A percentile compares a stretch with the other conserved stretches of the same genome.
These are phyloP conservation scores for Amphibalanus amphitrite DNA, from an alignment of 1,140 invertebrate genomes.

Conservation along the genomic window DNA sequence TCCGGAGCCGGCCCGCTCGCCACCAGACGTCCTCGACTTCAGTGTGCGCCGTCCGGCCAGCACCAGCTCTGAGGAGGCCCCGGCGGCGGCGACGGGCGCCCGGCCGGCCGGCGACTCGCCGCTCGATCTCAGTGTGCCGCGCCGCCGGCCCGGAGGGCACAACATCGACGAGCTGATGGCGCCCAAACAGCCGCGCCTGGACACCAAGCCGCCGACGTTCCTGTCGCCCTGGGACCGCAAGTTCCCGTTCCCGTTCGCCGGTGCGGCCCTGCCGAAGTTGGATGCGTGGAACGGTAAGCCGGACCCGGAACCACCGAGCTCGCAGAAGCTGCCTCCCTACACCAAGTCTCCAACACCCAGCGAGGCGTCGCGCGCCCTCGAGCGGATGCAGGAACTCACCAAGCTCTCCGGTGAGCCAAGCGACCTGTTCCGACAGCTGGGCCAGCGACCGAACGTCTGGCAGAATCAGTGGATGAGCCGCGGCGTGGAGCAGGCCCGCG, in stretches of 20 bases:
- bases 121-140: conserved; percentile 53
- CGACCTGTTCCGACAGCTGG: conserved; percentile 27
- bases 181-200: not conserved
- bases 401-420: conserved; percentile 32
- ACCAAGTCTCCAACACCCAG: conserved; percentile 39
- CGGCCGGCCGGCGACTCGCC: conserved; percentile 42
- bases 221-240: conserved; percentile 40
- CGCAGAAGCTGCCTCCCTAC: conserved; percentile 22
- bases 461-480: conserved; percentile 89
- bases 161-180: conserved; percentile 1
- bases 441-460: conserved; percentile 41
- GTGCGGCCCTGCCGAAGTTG: conserved; percentile 17
- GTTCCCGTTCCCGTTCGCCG: conserved; percentile 46
- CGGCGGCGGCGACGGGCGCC: conserved; percentile 5
- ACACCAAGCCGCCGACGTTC: not conserved
- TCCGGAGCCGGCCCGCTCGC: not conserved
- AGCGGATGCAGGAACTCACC: conserved; percentile 80
- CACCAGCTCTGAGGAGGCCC: not conserved
- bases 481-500: conserved; percentile 77
- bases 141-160: not conserved
- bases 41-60: not conserved
- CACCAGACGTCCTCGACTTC: not conserved
- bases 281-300: conserved; percentile 24
- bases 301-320: conserved; percentile 14
- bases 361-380: conserved; percentile 67